phyloP scores from a whole-genome alignment of 2,797 vertebrate species.

The Siniperca obscura region DNA sequence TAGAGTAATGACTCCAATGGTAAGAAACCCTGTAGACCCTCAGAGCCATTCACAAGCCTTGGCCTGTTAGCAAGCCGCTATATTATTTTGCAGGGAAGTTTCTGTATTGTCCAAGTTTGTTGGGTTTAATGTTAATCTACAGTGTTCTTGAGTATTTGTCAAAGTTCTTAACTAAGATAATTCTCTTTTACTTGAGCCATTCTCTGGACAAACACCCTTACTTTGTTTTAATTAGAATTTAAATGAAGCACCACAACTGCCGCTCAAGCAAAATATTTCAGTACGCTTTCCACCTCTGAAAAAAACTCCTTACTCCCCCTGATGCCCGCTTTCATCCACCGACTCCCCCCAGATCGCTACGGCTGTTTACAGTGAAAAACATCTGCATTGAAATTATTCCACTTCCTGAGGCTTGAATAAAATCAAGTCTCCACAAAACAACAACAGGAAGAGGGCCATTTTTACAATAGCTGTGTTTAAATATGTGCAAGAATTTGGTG shows the following conservation, averaged over 20 bases:
- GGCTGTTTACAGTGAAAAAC: conserved; percentile 88
- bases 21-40: neutral
- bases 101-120: neutral
- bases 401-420: conserved; percentile 87
- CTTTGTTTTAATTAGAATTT: conserved; percentile 52
- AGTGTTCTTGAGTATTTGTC: conserved; percentile 3
- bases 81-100: neutral
- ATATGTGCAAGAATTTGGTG: conserved; percentile 78
- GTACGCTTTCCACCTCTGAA: conserved; percentile 64
- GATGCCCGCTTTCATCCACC: conserved; percentile 61
- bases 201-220: conserved; percentile 1
- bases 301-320: conserved; percentile 59
- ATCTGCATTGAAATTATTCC: conserved; percentile 90
- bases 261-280: conserved; percentile 52
- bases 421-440: conserved; percentile 86
- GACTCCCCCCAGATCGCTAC: conserved; percentile 68
- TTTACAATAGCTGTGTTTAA: conserved; percentile 86
- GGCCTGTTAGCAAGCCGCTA: neutral
- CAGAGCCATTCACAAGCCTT: conserved; percentile 6
- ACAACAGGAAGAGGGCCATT: conserved; percentile 89
- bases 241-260: conserved; percentile 32
- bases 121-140: conserved; percentile 7
- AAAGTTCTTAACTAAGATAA: conserved; percentile 1
- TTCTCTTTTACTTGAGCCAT: conserved; percentile 3
- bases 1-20: neutral